A percentile compares a stretch with the other conserved stretches of the same genome.
Conservation (phyloP, 2,113 vertebrate genomes). For the Pseudorhombus dupliciocellatus region DNA sequence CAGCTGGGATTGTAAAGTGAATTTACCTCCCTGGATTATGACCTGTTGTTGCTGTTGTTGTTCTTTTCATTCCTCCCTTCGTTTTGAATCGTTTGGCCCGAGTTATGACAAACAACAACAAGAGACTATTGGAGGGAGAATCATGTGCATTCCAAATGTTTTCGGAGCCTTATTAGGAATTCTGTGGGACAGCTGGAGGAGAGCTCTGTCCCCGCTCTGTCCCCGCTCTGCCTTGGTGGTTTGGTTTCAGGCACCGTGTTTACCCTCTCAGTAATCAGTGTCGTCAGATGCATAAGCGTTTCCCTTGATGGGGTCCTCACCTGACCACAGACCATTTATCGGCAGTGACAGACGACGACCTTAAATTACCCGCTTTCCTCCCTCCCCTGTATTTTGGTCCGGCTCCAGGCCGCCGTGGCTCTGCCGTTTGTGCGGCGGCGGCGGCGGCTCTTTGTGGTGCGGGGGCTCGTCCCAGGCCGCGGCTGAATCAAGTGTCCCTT, state of each 20-base stretch:
- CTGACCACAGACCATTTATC: conserved; percentile 57
- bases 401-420: conserved; percentile 28
- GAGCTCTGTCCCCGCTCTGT: conserved; percentile 13
- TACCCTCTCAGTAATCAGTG: conserved; percentile 57
- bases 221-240: conserved; percentile 22
- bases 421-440: conserved; percentile 21
- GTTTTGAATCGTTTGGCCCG: not conserved
- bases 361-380: conserved; percentile 49
- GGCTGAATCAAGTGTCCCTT: conserved; percentile 24
- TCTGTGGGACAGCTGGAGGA: conserved; percentile 21
- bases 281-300: conserved; percentile 56
- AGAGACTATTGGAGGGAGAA: not conserved
- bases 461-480: conserved; percentile 10
- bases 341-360: conserved; percentile 48
- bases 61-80: no score
- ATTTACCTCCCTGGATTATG: no score
- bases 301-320: conserved; percentile 60
- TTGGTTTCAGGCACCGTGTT: conserved; percentile 50
- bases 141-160: not conserved
- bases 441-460: not conserved
- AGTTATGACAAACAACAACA: not conserved
- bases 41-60: not conserved
- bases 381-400: conserved; percentile 48
- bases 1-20: no score
- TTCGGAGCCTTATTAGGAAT: conserved; percentile 26